These are phyloP conservation scores for Sclerodermus sp. DNA, from an alignment of 2,888 invertebrate species.

Conservation along the genomic window DNA sequence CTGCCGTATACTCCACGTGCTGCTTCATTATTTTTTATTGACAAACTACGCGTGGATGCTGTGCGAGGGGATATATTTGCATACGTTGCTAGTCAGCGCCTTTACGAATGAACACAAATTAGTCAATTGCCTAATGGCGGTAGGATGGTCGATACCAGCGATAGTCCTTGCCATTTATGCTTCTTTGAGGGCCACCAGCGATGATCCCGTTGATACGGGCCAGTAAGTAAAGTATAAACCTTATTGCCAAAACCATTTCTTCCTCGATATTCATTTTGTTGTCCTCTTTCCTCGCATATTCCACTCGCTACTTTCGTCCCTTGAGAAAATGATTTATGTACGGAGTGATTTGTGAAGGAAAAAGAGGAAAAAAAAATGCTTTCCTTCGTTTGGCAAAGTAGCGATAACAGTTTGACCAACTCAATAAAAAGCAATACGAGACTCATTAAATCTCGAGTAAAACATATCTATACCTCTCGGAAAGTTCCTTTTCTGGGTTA, in stretches of 20 bases:
- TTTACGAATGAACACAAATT: slow-evolving; percentile 88
- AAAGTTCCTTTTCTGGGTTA: too few species aligned
- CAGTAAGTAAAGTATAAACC: slow-evolving; percentile 62
- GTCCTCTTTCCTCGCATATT: too few species aligned
- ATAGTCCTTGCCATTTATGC: slow-evolving; percentile 70
- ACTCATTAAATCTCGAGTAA: too few species aligned
- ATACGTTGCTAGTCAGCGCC: slow-evolving; percentile 88
- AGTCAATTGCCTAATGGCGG: slow-evolving; percentile 76
- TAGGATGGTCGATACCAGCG: slow-evolving; percentile 84
- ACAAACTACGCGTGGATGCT: slow-evolving; percentile 98
- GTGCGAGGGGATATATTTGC: slow-evolving; percentile 91
- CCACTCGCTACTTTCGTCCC: too few species aligned
- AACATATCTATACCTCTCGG: too few species aligned
- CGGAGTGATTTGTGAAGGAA: too few species aligned
- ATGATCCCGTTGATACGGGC: slow-evolving; percentile 59
- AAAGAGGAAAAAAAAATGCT: too few species aligned
- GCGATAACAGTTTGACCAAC: too few species aligned
- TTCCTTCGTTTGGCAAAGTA: too few species aligned
- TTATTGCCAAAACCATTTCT: not conserved
- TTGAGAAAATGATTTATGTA: too few species aligned
- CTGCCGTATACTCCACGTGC: slow-evolving; percentile 80
- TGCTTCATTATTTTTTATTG: slow-evolving; percentile 84
- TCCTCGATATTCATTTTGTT: too few species aligned
- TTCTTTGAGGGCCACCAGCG: slow-evolving; percentile 64
- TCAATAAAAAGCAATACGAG: too few species aligned